A percentile compares a stretch with the other conserved stretches of the same genome.
phyloP scores from a whole-genome alignment of 2,797 vertebrate genomes.

The Discoglossus pictus region DNA sequence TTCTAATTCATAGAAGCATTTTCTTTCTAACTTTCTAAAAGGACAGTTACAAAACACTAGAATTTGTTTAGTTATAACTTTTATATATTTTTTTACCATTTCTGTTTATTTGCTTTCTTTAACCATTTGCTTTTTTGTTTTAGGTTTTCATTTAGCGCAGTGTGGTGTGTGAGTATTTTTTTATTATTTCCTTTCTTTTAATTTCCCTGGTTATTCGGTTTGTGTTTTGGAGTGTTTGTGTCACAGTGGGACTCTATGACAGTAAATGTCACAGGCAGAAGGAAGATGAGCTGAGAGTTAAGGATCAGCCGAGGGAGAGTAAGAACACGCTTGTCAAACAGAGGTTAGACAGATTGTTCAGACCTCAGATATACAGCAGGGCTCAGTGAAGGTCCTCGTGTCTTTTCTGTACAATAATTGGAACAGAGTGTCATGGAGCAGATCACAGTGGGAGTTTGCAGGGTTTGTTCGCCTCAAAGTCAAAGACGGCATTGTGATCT shows the following conservation, averaged over 20 bases:
- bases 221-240: constrained; percentile 21
- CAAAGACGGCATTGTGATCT: background rate
- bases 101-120: constrained; percentile 45
- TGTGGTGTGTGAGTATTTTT: constrained; percentile 86
- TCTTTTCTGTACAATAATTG: constrained; percentile 25
- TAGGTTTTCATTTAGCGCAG: constrained; percentile 73
- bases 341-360: constrained; percentile 21
- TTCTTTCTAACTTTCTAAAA: no score
- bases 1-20: no score
- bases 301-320: constrained; percentile 34
- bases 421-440: constrained; percentile 19
- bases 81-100: constrained; percentile 44
- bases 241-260: background rate
- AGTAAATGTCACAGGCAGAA: background rate
- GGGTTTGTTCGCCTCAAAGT: constrained; percentile 14
- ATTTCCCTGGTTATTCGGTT: constrained; percentile 31
- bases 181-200: constrained; percentile 56
- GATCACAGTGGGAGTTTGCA: constrained; percentile 5
- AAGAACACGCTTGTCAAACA: constrained; percentile 28
- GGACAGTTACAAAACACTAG: no score
- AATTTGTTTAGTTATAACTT: background rate
- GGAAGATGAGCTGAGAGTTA: constrained; percentile 24
- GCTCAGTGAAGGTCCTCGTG: constrained; percentile 13
- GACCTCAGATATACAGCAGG: constrained; percentile 1
- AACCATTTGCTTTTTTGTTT: constrained; percentile 64